Conservation (phyloP, 1,140 invertebrate genomes). For the Panulirus ornatus region DNA sequence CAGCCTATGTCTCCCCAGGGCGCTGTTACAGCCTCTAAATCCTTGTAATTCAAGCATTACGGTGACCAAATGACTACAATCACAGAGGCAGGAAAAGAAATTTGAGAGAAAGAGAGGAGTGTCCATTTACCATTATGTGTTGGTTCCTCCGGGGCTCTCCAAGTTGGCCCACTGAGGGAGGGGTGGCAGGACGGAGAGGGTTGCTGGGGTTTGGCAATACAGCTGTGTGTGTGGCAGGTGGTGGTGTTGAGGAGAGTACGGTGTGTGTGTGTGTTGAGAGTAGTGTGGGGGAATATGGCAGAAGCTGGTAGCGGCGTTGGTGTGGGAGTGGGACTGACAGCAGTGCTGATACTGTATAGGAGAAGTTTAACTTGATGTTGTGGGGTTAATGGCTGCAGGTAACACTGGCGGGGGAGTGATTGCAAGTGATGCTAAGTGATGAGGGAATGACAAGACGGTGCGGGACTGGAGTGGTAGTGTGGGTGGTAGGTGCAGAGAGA, state of each 20-base stretch:
- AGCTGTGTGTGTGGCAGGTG: not conserved
- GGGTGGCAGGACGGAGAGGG: conserved; percentile 13
- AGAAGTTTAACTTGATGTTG: too few species aligned
- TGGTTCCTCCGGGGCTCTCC: not conserved
- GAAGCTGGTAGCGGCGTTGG: too few species aligned
- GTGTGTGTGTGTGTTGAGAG: too few species aligned
- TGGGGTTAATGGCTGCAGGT: too few species aligned
- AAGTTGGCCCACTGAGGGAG: not conserved
- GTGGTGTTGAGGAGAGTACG: not conserved
- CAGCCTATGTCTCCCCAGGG: conserved; percentile 62
- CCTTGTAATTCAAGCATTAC: conserved; percentile 71
- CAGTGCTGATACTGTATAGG: too few species aligned
- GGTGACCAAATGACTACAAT: conserved; percentile 63
- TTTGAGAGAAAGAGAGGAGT: conserved; percentile 47
- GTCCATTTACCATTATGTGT: not conserved
- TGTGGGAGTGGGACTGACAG: too few species aligned
- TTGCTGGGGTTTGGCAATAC: not conserved
- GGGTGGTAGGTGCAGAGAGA: not conserved
- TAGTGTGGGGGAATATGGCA: too few species aligned
- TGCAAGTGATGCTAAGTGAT: too few species aligned
- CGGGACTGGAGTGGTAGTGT: not conserved
- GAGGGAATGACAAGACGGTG: too few species aligned
- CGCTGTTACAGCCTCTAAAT: conserved; percentile 58
- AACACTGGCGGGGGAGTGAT: too few species aligned
- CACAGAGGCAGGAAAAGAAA: conserved; percentile 33